Conservation (phyloP, 1,140 invertebrate genomes). For the Cherax quadricarinatus region DNA sequence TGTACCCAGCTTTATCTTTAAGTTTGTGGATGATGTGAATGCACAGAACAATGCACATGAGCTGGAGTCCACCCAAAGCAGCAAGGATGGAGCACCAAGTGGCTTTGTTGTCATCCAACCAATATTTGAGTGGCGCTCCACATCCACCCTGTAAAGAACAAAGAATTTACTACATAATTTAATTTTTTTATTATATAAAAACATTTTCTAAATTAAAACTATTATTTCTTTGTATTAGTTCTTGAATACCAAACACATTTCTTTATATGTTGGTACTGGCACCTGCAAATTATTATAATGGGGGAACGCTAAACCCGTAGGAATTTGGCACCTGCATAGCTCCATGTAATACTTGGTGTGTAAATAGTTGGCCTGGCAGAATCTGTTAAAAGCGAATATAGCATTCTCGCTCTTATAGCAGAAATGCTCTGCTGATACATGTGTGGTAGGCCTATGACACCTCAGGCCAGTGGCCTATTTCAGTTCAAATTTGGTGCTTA, state of each 20-base stretch:
- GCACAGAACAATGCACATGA: slow-evolving; percentile 75
- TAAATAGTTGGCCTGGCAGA: no score
- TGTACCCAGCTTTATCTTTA: slow-evolving; percentile 63
- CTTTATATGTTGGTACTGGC: neutral
- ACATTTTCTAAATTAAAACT: neutral
- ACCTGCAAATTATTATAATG: no score
- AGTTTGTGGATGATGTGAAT: slow-evolving; percentile 74
- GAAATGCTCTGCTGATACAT: no score
- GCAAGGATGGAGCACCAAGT: slow-evolving; percentile 76
- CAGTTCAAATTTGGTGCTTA: no score
- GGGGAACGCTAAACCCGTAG: no score
- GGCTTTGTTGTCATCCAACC: slow-evolving; percentile 76
- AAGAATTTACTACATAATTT: neutral
- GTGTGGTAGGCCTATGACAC: no score
- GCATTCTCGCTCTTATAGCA: no score
- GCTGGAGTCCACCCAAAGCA: slow-evolving; percentile 74
- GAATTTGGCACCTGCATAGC: no score
- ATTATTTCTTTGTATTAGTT: neutral
- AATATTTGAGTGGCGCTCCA: slow-evolving; percentile 75
- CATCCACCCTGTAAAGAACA: slow-evolving; percentile 76
- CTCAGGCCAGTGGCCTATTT: no score
- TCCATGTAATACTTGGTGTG: no score
- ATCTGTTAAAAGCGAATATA: no score
- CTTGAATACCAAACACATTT: neutral
- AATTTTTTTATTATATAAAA: no score